Base-by-base conservation (phyloP, 2,113 vertebrate species). In the Murina feae region DNA sequence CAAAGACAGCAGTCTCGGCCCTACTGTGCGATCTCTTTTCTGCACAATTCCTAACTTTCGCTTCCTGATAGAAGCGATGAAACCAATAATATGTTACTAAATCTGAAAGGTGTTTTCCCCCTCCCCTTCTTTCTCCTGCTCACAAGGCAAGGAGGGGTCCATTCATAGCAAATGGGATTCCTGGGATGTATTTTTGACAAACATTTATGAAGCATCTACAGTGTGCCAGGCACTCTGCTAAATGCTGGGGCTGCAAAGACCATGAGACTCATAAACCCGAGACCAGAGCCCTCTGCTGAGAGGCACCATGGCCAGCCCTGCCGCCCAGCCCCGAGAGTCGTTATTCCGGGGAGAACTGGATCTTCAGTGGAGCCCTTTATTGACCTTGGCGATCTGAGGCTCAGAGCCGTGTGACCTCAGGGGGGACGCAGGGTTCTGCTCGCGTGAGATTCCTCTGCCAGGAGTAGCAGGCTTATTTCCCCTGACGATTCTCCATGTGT, bases 221-320 rank as follows among this genome's bases (percentile, higher is more conserved):
- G 21, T 5, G 18, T 39, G 30, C 71, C n/a, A 83, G 7, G 58
- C n/a, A 17, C 14, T 75, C 49, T 37, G 58, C 39, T 75, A 32
- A 74, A 28, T n/a, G 10, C 35, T 63, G 16, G 66, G 35, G 20
- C 5, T 55, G 63, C 65, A 14, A 23, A 20, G 5, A 42, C n/a
- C n/a, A 1, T 2, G 11, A 5, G 8, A 16, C 17, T 79, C 39
- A 10, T 20, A 37, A 63, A 58, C 32, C 14, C 20, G 20, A 51
- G 32, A 44, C 35, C 16, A 28, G 3, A n/a, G 58, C 20, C 9
- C 30, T 74, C 74, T 3, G 20, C 87, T 80, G 55, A 79, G n/a
- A 63, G 18, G 7, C 5, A 0, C 5, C 12, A 1, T 21, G 20
- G 7, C 49, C 42, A 20, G 0, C 2, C 14, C 18, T 25, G 28